These are phyloP conservation scores for Phenacoccus solenopsis DNA, from an alignment of 1,140 invertebrate species.

Conservation along the genomic window DNA sequence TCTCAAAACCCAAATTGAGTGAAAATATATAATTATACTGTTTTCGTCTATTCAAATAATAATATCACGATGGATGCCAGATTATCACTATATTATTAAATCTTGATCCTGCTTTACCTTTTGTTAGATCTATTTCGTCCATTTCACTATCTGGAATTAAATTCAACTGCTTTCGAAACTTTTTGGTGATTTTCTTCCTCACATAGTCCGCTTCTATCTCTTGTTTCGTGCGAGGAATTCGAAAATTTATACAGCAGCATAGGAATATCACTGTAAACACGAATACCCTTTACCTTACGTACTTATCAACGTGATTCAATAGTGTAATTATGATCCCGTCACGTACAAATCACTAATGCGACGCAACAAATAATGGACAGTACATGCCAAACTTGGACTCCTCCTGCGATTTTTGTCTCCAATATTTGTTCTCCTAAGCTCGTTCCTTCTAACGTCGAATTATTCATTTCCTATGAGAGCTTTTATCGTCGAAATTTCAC, in stretches of 20 bases:
- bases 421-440: background rate
- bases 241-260: slow-evolving; percentile 73
- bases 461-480: too few species aligned
- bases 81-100: too few species aligned
- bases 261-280: slow-evolving; percentile 46
- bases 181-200: slow-evolving; percentile 63
- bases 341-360: background rate
- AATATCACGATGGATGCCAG: too few species aligned
- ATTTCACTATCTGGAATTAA: slow-evolving; percentile 73
- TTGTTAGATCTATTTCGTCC: slow-evolving; percentile 65
- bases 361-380: background rate
- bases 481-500: too few species aligned
- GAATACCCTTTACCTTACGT: too few species aligned
- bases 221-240: slow-evolving; percentile 80
- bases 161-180: slow-evolving; percentile 63
- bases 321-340: too few species aligned
- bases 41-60: too few species aligned
- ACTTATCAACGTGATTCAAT: too few species aligned
- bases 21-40: too few species aligned
- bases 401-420: background rate
- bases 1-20: too few species aligned
- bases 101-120: slow-evolving; percentile 41
- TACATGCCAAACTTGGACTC: background rate
- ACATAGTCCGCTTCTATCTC: slow-evolving; percentile 85
- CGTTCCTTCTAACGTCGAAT: background rate